Percentiles rank a stretch among this genome's conserved stretches.
Evolutionary conservation across 2,797 vertebrate genomes (phyloP).

Genomic region (Columba guinea): DNA sequence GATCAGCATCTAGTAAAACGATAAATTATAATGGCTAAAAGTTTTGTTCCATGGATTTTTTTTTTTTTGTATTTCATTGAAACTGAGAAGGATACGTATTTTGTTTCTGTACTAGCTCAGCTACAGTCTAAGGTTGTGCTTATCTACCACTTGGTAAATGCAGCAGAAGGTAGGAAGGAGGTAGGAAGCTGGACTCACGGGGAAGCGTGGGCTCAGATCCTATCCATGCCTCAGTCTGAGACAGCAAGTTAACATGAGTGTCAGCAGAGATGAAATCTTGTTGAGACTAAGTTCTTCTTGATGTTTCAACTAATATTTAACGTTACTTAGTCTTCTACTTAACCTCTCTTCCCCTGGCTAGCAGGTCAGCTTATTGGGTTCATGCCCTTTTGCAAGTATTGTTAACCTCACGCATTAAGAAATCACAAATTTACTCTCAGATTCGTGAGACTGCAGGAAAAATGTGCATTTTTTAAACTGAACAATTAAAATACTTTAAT

Average conservation of each 20-base stretch:
- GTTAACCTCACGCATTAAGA: background rate
- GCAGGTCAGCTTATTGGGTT: slow-evolving; percentile 19
- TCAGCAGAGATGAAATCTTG: background rate
- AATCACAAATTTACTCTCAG: background rate
- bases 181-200: background rate
- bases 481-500: slow-evolving; percentile 25
- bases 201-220: background rate
- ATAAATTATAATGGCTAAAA: background rate
- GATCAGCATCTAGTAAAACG: background rate
- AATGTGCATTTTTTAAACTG: background rate
- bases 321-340: slow-evolving; percentile 31
- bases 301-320: background rate
- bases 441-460: background rate
- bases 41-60: background rate
- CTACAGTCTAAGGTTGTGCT: background rate
- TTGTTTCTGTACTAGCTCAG: background rate
- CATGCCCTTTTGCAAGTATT: background rate
- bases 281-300: background rate
- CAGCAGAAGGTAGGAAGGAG: background rate
- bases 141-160: background rate
- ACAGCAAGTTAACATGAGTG: background rate
- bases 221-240: background rate
- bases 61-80: background rate
- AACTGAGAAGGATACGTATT: background rate
- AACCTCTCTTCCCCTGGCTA: background rate